Evolutionary conservation across 2,888 invertebrate species (phyloP).

Genomic region (Andrena bicolor): DNA sequence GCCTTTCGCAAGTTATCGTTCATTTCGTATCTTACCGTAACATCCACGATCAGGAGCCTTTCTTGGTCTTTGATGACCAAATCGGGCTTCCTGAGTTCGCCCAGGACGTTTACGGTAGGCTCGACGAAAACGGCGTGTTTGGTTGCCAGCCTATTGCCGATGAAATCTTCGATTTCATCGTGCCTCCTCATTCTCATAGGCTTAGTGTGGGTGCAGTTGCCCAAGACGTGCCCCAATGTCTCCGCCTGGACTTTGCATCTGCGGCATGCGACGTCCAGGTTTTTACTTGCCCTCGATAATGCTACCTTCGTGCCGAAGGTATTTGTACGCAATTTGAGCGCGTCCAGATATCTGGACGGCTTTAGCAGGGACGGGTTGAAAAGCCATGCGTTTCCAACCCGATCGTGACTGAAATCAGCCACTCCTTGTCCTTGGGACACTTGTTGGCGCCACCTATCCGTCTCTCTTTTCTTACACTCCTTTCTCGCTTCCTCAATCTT

Average conservation of each 20-base stretch:
- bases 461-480: background rate
- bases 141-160: background rate
- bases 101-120: background rate
- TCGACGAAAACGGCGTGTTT: background rate
- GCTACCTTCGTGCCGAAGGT: background rate
- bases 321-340: background rate
- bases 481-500: background rate
- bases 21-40: conserved; percentile 46
- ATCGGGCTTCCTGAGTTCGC: conserved; percentile 3
- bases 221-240: background rate
- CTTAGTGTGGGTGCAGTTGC: background rate
- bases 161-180: conserved; percentile 8
- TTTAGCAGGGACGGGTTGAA: background rate
- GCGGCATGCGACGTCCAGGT: background rate
- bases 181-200: conserved; percentile 5
- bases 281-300: background rate
- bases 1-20: background rate
- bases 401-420: background rate
- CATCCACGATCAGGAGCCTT: conserved; percentile 30
- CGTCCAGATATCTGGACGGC: background rate
- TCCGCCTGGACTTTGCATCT: background rate
- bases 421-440: conserved; percentile 3
- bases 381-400: background rate
- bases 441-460: background rate
- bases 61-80: conserved; percentile 21